These are phyloP conservation scores for Ceryle rudis DNA, from an alignment of 2,797 vertebrate genomes.

Conservation along the genomic window DNA sequence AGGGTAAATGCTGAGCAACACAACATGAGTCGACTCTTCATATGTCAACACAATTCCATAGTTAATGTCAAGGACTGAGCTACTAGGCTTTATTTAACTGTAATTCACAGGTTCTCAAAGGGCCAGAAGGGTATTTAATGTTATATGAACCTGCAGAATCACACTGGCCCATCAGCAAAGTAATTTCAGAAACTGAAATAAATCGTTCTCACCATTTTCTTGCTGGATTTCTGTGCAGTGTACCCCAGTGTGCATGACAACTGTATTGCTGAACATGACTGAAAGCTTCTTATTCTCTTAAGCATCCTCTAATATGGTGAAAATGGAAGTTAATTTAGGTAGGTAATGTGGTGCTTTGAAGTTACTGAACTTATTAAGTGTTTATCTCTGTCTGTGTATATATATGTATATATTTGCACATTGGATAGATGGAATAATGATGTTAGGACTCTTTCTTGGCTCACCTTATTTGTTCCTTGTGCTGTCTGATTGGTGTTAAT, in stretches of 20 bases:
- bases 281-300: slow-evolving; percentile 8
- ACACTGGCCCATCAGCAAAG: background rate
- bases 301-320: background rate
- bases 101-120: background rate
- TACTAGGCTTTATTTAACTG: background rate
- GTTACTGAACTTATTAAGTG: background rate
- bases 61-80: slow-evolving; percentile 3
- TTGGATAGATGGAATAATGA: background rate
- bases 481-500: background rate
- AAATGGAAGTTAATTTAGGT: background rate
- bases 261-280: background rate
- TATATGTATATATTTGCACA: background rate
- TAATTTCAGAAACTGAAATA: background rate
- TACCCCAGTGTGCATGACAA: background rate
- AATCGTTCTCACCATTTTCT: background rate
- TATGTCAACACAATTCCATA: background rate
- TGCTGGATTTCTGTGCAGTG: background rate
- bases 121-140: background rate
- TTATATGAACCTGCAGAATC: background rate
- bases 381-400: background rate
- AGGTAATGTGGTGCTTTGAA: slow-evolving; percentile 6
- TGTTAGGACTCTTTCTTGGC: background rate
- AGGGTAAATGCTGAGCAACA: slow-evolving; percentile 12
- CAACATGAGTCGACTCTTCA: background rate
- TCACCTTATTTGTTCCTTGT: background rate